Evolutionary conservation across 2,797 vertebrate genomes (phyloP), one percentile per base, ranked within the genome.

Genomic region (Trachurus trachurus): DNA sequence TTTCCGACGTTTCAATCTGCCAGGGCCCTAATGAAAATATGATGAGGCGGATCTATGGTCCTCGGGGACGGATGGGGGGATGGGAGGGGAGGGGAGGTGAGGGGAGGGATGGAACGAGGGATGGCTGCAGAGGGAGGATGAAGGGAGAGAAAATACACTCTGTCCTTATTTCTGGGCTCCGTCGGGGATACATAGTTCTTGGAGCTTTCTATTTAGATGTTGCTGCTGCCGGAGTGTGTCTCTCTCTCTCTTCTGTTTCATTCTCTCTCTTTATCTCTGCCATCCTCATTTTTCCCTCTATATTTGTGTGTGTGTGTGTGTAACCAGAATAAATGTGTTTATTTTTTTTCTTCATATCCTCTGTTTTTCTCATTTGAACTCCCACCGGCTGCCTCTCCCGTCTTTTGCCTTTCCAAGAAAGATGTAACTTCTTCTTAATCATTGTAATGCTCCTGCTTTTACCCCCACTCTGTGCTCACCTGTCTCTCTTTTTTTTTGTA

Each of bases 161-260:
- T 96, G 96, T 96, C 97, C 97, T 97, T 97, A 96, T 97, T 97
- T 96, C 96, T 92, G 93, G 87, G 95, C 93, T 96, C 96, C 95
- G 91, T 85, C 89, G 96, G 96, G 97, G 96, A 96, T 97, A 94
- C 95, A 82, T 90, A 95, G 97, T 97, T 97, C 96, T 96, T 93
- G 92, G 92, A 93, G 92, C 95, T 92, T 96, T 95, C 96, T 97
- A 95, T 96, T 96, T 94, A 93, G 93, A 94, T 97, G 96, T 96
- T 96, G 91, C 89, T 90, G 80, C 83, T 85, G 81, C 84, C 42
- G 70, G 85, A 87, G 86, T 75, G 68, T 79, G 56, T 85, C 66
- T 89, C 71, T 81, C 71, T 81, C 71, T 86, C 72, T 70, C 26
- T 26, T 81, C 82, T 76, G 62, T 84, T 87, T 87, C 50, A 11